A percentile compares a stretch with the other conserved stretches of the same genome.
These are phyloP conservation scores for Limenitis camilla DNA, from an alignment of 2,888 invertebrate species.

Conservation along the genomic window DNA sequence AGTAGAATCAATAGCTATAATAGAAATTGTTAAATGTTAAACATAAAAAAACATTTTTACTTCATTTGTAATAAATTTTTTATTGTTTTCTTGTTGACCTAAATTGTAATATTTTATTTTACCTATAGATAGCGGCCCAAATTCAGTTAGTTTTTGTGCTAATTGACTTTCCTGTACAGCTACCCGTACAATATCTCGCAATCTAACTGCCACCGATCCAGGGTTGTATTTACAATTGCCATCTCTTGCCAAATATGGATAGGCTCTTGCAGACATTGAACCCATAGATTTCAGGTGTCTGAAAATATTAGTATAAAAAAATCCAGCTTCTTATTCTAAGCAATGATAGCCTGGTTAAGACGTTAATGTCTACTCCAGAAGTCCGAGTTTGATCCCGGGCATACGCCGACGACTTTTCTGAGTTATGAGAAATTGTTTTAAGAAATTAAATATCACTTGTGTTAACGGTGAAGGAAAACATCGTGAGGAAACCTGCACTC, in stretches of 20 bases:
- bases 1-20: not conserved
- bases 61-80: no score
- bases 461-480: no score
- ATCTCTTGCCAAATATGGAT: conserved; percentile 18
- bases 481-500: no score
- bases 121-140: conserved; percentile 30
- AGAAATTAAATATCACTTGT: no score
- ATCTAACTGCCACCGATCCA: conserved; percentile 11
- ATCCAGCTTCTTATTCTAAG: no score
- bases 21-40: not conserved
- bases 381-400: no score
- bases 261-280: conserved; percentile 19
- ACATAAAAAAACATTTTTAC: no score
- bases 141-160: conserved; percentile 15
- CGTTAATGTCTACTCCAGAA: no score
- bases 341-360: no score
- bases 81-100: no score
- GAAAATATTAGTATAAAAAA: not conserved
- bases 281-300: conserved; percentile 22
- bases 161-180: conserved; percentile 19
- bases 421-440: no score
- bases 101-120: not conserved
- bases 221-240: conserved; percentile 17
- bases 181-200: conserved; percentile 17
- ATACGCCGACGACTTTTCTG: no score